A percentile compares a stretch with the other conserved stretches of the same genome.
Conservation (phyloP, 2,113 vertebrate genomes). For the Triplophysa siluroides region DNA sequence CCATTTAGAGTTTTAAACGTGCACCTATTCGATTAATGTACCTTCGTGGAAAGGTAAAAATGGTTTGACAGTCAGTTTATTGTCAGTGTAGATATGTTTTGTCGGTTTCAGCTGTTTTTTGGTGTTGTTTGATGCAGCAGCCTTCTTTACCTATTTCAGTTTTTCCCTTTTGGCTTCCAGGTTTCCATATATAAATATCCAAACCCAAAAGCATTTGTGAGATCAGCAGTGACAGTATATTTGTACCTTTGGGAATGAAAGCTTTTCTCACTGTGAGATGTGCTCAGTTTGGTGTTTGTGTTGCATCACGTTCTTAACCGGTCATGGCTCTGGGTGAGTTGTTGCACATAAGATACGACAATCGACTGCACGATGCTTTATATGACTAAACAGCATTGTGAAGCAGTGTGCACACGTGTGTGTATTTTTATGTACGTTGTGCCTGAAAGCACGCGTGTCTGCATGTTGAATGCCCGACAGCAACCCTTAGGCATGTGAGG, state of each 20-base stretch:
- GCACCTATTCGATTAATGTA: neutral
- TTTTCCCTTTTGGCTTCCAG: neutral
- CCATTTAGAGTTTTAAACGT: slow-evolving; percentile 1
- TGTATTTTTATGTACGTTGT: neutral
- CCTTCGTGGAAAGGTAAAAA: neutral
- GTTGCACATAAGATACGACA: slow-evolving; percentile 47
- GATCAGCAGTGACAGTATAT: neutral
- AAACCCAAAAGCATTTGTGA: neutral
- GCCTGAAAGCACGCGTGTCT: slow-evolving; percentile 7
- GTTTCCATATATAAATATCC: neutral
- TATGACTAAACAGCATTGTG: slow-evolving; percentile 52
- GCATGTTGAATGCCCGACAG: slow-evolving; percentile 20
- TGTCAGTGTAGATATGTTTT: neutral
- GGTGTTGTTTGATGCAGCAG: neutral
- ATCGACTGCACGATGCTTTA: slow-evolving; percentile 57
- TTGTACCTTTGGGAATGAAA: neutral
- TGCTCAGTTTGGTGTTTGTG: slow-evolving; percentile 20
- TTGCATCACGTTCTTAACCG: slow-evolving; percentile 64
- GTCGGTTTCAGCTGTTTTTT: neutral
- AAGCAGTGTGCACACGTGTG: neutral
- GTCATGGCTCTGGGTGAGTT: slow-evolving; percentile 55
- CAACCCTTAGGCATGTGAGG: slow-evolving; percentile 46
- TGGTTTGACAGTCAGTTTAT: no score
- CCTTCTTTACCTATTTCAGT: neutral
- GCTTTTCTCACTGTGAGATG: neutral